phyloP scores from a whole-genome alignment of 2,113 vertebrate species.

The Tragelaphus buxtoni region DNA sequence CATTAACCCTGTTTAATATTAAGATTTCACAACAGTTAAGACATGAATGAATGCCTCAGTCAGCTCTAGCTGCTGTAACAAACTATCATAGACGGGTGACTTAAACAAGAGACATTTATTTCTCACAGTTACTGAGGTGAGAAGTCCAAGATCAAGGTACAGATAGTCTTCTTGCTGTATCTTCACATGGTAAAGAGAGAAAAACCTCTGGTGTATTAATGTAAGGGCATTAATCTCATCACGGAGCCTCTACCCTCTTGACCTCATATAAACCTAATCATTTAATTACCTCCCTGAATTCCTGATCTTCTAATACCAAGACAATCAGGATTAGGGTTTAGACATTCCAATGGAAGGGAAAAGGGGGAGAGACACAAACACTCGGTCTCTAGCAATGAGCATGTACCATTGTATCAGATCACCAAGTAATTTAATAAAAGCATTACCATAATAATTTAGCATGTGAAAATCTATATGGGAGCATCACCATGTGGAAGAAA shows the following conservation, averaged over 20 bases:
- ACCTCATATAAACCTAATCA: background rate
- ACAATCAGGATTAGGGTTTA: background rate
- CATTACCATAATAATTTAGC: background rate
- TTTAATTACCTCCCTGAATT: background rate
- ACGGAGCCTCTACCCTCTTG: too few relatives aligned
- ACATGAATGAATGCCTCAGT: background rate
- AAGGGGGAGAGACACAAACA: background rate
- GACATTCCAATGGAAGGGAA: background rate
- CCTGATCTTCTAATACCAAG: background rate
- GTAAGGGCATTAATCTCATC: background rate
- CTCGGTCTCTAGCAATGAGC: background rate
- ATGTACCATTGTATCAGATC: background rate
- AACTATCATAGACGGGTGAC: background rate
- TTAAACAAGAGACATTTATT: background rate
- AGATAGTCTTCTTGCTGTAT: background rate
- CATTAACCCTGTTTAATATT: background rate
- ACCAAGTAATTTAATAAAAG: background rate
- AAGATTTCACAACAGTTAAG: background rate
- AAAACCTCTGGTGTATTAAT: background rate
- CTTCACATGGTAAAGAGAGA: background rate
- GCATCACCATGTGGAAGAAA: background rate
- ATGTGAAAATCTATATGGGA: background rate
- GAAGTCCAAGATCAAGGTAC: background rate
- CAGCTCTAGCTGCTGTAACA: background rate
- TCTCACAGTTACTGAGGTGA: background rate